Percentiles rank a stretch among this genome's conserved stretches.
These are phyloP conservation scores for Esox masquinongy DNA, from an alignment of 2,797 vertebrate genomes.

Conservation along the genomic window DNA sequence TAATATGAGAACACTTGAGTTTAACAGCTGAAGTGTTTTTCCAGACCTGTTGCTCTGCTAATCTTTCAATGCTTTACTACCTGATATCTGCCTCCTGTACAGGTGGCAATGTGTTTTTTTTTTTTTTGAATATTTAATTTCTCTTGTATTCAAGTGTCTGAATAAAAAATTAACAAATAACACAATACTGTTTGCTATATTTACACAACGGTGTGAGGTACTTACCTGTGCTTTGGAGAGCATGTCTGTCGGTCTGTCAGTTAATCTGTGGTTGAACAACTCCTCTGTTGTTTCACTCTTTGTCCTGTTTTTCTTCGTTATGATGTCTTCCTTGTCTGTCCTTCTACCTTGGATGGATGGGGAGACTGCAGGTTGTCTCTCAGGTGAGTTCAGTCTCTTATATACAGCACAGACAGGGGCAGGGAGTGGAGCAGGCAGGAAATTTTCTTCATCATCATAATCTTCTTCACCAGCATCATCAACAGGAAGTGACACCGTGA, in stretches of 20 bases:
- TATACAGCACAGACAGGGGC: constrained; percentile 52
- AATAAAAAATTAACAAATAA: too few species aligned
- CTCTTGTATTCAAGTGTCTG: too few species aligned
- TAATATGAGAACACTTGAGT: too few species aligned
- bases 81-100: too few species aligned
- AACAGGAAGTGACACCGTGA: constrained; percentile 39
- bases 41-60: too few species aligned
- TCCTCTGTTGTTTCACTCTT: constrained; percentile 1
- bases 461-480: background rate
- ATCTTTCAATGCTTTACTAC: too few species aligned
- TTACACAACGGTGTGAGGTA: background rate
- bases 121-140: too few species aligned
- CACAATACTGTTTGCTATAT: too few species aligned
- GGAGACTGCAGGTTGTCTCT: constrained; percentile 1
- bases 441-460: too few species aligned
- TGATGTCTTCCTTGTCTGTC: constrained; percentile 15
- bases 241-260: constrained; percentile 53
- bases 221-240: constrained; percentile 62
- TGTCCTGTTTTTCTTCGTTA: constrained; percentile 11
- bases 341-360: constrained; percentile 4
- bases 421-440: too few species aligned
- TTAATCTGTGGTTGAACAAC: constrained; percentile 11
- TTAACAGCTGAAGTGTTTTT: too few species aligned
- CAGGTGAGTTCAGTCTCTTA: constrained; percentile 46
- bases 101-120: too few species aligned